Base-by-base conservation (phyloP, 2,888 invertebrate genomes). In the Sthenelais limicola region DNA sequence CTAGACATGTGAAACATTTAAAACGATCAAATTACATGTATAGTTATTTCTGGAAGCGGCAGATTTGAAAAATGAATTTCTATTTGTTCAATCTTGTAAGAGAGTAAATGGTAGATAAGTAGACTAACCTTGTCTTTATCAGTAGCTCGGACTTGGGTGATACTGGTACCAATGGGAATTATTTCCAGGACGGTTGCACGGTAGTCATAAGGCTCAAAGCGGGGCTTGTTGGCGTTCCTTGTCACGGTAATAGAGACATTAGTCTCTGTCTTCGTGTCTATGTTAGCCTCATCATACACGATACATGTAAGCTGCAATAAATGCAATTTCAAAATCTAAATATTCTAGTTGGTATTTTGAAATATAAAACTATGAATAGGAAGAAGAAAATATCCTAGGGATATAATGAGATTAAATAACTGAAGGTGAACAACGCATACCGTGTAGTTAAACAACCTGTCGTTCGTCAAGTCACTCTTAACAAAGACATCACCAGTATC, bases 91-190 rank as follows among this genome's bases (percentile, higher is more conserved):
- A n/a, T n/a, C n/a, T n/a, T n/a, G n/a, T n/a, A n/a, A n/a, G n/a
- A n/a, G n/a, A n/a, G n/a, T n/a, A n/a, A n/a, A n/a, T n/a, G n/a
- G n/a, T n/a, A n/a, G n/a, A n/a, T n/a, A n/a, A n/a, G n/a, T n/a
- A n/a, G n/a, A n/a, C 77, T 74, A 73, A 81, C 81, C 56, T 75
- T 77, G 74, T 82, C 82, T 24, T 48, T 26, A 76, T 84, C 84
- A 0, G 52, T 43, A 7, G 82, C 82, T 15, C 49, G 69, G 26
- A 83, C 72, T 26, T 68, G 74, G 15, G 78, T 71, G 28, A 82
- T 74, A n/a, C 70, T 52, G 18, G 76, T 71, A 15, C 80, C 81
- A 5, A 80, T 72, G 5, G 71, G 18, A 15, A 75, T 66, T 28
- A 77, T 79, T 78, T 83, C 83, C 21, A 76, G 77, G 7, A 83